These are phyloP conservation scores for Vimba vimba DNA, from an alignment of 2,113 vertebrate species.

Conservation along the genomic window DNA sequence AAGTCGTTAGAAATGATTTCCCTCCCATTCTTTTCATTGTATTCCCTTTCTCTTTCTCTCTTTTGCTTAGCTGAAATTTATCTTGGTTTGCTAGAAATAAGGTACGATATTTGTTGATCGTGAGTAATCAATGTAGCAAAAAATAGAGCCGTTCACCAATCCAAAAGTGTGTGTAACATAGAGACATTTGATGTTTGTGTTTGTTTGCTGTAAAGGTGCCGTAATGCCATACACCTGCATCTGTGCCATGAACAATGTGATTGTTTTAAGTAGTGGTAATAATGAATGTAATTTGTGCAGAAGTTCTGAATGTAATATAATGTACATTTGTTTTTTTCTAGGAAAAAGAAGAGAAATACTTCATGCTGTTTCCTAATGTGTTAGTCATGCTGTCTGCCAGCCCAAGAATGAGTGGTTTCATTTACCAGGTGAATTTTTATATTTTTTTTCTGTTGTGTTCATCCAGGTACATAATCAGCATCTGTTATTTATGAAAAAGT, in stretches of 20 bases:
- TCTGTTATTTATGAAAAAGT: background rate
- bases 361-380: slow-evolving; percentile 89
- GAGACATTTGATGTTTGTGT: slow-evolving; percentile 41
- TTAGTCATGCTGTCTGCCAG: slow-evolving; percentile 93
- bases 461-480: background rate
- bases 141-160: slow-evolving; percentile 19
- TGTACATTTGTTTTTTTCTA: slow-evolving; percentile 60
- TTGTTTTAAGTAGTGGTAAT: background rate
- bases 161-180: slow-evolving; percentile 9
- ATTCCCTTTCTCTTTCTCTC: slow-evolving; percentile 46
- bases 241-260: background rate
- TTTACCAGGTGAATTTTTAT: slow-evolving; percentile 86
- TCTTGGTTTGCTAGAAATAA: slow-evolving; percentile 44
- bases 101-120: slow-evolving; percentile 48
- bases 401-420: slow-evolving; percentile 97
- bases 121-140: slow-evolving; percentile 22
- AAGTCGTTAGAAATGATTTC: background rate
- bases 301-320: background rate
- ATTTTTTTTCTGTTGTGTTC: too few relatives aligned
- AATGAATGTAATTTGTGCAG: background rate
- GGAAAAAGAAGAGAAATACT: slow-evolving; percentile 95
- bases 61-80: slow-evolving; percentile 43
- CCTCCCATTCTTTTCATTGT: slow-evolving; percentile 15
- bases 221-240: slow-evolving; percentile 2
- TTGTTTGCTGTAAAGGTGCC: slow-evolving; percentile 16